Conservation (phyloP, 2,113 vertebrate species). For the Trematomus loennbergii region DNA sequence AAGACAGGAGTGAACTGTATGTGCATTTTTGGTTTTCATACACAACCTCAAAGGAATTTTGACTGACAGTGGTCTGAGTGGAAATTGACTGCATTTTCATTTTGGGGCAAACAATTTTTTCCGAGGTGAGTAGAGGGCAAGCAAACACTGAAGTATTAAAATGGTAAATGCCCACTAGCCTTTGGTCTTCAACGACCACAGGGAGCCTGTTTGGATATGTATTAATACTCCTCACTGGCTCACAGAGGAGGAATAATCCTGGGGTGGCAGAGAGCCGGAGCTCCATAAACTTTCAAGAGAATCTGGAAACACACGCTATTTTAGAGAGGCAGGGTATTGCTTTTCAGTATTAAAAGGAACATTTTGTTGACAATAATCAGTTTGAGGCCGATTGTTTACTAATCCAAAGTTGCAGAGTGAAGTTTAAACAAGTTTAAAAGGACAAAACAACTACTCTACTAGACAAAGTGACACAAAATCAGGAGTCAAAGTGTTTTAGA, state of each 20-base stretch:
- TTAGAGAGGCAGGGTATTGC: not conserved
- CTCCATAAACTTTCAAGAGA: constrained; percentile 18
- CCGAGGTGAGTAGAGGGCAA: constrained; percentile 32
- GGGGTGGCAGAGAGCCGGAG: not conserved
- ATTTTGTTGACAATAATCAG: constrained; percentile 26
- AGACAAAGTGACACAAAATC: not conserved
- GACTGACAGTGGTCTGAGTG: constrained; percentile 49
- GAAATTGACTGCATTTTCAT: constrained; percentile 55
- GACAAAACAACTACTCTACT: no score
- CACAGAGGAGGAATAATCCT: constrained; percentile 21
- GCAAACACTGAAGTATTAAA: constrained; percentile 60
- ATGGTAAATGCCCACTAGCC: constrained; percentile 46
- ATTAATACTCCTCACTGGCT: constrained; percentile 25
- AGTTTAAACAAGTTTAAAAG: no score
- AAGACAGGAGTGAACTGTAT: not conserved
- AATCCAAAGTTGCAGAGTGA: no score
- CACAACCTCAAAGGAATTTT: constrained; percentile 25
- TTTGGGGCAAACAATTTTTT: constrained; percentile 38
- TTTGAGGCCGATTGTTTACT: not conserved
- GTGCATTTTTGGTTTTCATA: constrained; percentile 30
- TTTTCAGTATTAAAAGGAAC: constrained; percentile 1
- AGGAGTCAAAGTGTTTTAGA: not conserved
- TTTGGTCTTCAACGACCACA: constrained; percentile 44
- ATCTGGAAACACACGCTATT: not conserved
- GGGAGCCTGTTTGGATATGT: constrained; percentile 30